These are phyloP conservation scores for Dryobotodes eremita DNA, from an alignment of 2,888 invertebrate species.

Conservation along the genomic window DNA sequence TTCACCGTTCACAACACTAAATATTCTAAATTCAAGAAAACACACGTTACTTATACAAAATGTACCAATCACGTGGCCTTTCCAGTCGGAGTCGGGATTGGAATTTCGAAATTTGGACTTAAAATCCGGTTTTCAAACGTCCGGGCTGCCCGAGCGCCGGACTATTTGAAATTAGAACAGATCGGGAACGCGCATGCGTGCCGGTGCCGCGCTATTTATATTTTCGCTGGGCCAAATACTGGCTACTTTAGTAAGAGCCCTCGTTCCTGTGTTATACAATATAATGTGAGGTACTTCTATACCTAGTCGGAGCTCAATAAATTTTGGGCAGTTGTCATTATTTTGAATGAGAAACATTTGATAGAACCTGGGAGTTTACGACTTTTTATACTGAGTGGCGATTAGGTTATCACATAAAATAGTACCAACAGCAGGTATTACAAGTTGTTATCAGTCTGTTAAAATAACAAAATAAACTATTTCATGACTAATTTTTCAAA, in stretches of 20 bases:
- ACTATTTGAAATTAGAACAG: slow-evolving; percentile 84
- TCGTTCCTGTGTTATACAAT: slow-evolving; percentile 44
- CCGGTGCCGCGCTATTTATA: slow-evolving; percentile 82
- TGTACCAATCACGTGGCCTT: slow-evolving; percentile 79
- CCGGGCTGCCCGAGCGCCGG: slow-evolving; percentile 85
- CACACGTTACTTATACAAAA: slow-evolving; percentile 57
- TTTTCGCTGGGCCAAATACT: slow-evolving; percentile 81
- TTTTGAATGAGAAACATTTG: slow-evolving; percentile 76
- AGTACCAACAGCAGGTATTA: no score
- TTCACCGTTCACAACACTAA: slow-evolving; percentile 78
- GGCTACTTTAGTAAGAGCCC: slow-evolving; percentile 72
- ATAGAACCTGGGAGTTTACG: slow-evolving; percentile 71
- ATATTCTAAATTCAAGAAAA: slow-evolving; percentile 66
- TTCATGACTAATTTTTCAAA: no score
- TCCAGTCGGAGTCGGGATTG: slow-evolving; percentile 84
- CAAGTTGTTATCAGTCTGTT: no score
- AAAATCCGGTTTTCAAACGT: slow-evolving; percentile 76
- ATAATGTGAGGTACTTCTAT: slow-evolving; percentile 34
- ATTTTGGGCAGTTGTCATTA: slow-evolving; percentile 65
- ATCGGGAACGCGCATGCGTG: slow-evolving; percentile 76
- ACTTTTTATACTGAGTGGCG: slow-evolving; percentile 18
- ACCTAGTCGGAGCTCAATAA: slow-evolving; percentile 68
- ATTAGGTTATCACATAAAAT: no score
- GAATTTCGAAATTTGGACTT: slow-evolving; percentile 72
- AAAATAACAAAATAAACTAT: no score